Conservation (phyloP, 2,113 vertebrate species). For the Bombycilla garrulus region DNA sequence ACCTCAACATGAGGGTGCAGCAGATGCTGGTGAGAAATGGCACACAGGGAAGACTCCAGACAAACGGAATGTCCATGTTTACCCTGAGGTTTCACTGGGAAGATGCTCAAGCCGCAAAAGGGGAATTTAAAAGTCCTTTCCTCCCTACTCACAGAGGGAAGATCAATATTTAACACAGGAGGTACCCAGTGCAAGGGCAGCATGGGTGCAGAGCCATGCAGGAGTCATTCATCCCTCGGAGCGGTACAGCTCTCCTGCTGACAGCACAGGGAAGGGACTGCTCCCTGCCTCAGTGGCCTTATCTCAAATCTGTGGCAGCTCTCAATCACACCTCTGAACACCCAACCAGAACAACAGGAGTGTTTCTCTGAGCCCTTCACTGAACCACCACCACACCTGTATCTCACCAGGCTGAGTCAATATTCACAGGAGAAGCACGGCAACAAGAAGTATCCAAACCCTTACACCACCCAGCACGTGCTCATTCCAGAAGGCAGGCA, state of each 20-base stretch:
- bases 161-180: neutral
- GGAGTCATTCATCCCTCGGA: neutral
- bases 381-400: neutral
- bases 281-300: neutral
- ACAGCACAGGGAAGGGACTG: neutral
- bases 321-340: neutral
- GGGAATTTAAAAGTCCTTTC: neutral
- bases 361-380: neutral
- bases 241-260: neutral
- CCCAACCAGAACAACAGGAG: neutral
- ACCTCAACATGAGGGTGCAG: neutral
- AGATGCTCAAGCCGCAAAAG: neutral
- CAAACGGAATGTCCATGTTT: neutral
- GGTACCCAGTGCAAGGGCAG: neutral
- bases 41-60: neutral
- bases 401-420: neutral
- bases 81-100: neutral
- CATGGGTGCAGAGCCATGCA: fast-evolving
- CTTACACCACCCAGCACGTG: neutral
- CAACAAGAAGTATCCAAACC: neutral
- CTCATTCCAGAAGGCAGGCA: neutral
- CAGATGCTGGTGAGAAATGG: neutral
- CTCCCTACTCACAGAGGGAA: neutral
- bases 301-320: neutral
- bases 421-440: neutral